These are phyloP conservation scores for Mustela nigripes DNA, from an alignment of 2,113 vertebrate species.

Conservation along the genomic window DNA sequence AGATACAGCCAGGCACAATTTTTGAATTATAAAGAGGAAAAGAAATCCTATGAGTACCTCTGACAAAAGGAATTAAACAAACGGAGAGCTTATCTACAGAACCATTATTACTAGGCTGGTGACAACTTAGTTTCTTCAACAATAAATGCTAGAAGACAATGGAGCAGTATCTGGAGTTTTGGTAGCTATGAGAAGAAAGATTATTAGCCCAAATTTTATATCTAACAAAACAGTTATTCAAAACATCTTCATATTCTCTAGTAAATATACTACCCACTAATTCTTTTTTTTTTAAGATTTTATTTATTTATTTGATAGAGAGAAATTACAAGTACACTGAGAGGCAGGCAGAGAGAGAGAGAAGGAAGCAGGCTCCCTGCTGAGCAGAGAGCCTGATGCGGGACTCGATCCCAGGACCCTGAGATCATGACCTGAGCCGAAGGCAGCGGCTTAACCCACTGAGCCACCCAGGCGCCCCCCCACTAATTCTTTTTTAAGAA, in stretches of 20 bases:
- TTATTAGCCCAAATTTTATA: not conserved
- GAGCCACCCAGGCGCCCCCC: no score
- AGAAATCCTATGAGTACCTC: not conserved
- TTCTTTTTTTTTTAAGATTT: not conserved
- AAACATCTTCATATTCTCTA: not conserved
- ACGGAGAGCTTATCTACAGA: not conserved
- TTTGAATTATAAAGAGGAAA: constrained; percentile 14
- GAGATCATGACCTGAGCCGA: no score
- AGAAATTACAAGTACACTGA: no score
- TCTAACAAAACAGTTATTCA: constrained; percentile 9
- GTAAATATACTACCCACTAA: not conserved
- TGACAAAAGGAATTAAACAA: not conserved
- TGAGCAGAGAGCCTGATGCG: no score
- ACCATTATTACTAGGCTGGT: not conserved
- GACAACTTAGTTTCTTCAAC: not conserved
- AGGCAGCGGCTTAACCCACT: no score
- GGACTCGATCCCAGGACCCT: no score
- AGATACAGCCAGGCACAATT: not conserved
- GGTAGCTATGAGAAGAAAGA: not conserved
- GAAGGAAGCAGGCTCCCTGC: no score
- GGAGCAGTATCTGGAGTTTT: not conserved
- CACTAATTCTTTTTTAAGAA: not conserved
- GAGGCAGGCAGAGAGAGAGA: no score
- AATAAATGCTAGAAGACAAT: not conserved
- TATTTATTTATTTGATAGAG: no score